Base-by-base conservation (phyloP, 1,140 invertebrate species). In the Brachionus rotundiformis region DNA sequence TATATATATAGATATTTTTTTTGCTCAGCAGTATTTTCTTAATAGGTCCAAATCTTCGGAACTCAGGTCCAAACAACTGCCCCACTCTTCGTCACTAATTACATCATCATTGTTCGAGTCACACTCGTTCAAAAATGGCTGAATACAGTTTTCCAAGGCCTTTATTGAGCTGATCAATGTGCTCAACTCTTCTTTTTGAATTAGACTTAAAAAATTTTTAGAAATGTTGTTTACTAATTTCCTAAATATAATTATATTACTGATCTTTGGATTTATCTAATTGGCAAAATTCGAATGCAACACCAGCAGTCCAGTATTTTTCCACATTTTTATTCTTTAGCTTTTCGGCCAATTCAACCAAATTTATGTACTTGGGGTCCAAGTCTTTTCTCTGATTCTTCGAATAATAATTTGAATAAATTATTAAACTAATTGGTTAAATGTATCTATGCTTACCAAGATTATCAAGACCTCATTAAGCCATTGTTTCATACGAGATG, bases 111-210 rank as follows among this genome's bases (percentile, higher is more conserved):
- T 81, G 47, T 81, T 54, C 0, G 13, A 29, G 31, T 81, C 79
- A 54, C 79, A 81, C 29, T 39, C 27, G 47, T 63, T 31, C 59
- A 81, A 81, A 81, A 81, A 81, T 68, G 79, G 79, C 49, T 81
- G 79, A 81, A 81, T 81, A 33, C 79, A 81, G 31, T 81, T 63
- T 25, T 81, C 79, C 27, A 81, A 31, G n/a, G 54, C 79, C 49
- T 81, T 81, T 11, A 81, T 63, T 16, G 79, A 65, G 13, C 23
- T 16, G 27, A 81, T 63, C 10, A 81, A 33, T 63, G 41, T 10
- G 13, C 36, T 63, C 33, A 81, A 68, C 33, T 81, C 79, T 63
- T 81, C 79, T 63, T 63, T 81, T 63, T 81, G 54, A 65, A 81
- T 63, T 7, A 41, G 31, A 16, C 79, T 81, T 41, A 19, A 10